A percentile compares a stretch with the other conserved stretches of the same genome.
Evolutionary conservation across 2,113 vertebrate species (phyloP).

Genomic region (Pygathrix nemaeus): DNA sequence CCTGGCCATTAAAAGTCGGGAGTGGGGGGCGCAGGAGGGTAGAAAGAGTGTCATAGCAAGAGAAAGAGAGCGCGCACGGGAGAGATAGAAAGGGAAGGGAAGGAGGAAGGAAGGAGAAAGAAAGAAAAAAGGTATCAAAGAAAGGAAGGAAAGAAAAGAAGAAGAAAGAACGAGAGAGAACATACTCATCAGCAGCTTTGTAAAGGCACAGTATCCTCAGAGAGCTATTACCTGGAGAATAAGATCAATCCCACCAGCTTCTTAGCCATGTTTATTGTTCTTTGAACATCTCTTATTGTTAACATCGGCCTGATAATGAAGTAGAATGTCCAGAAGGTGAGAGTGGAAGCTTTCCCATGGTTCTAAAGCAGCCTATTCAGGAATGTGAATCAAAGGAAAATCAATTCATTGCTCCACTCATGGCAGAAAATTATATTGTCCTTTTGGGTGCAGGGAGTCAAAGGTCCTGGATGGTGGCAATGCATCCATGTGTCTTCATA

Average conservation of each 20-base stretch:
- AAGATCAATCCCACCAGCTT: not conserved
- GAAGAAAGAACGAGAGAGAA: too few relatives aligned
- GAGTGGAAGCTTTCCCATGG: not conserved
- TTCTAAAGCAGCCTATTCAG: not conserved
- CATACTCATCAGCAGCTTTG: not conserved
- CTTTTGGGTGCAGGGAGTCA: not conserved
- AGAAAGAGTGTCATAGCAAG: rapidly evolving
- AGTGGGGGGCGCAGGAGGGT: not conserved
- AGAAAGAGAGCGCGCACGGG: rapidly evolving
- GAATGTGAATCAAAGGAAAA: constrained; percentile 47
- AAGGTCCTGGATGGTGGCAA: not conserved
- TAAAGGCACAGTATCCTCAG: not conserved
- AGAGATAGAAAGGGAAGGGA: too few relatives aligned
- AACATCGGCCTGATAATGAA: constrained; percentile 4
- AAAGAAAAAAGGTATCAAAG: too few relatives aligned
- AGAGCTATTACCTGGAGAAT: not conserved
- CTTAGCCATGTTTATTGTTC: constrained; percentile 14
- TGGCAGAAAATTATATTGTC: not conserved
- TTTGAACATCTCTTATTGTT: constrained; percentile 46
- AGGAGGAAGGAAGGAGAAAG: too few relatives aligned
- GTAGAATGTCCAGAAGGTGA: not conserved
- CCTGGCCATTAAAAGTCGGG: not conserved
- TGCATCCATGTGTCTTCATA: not conserved
- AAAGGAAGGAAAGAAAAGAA: too few relatives aligned
- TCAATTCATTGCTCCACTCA: not conserved